Evolutionary conservation across 2,888 invertebrate species (phyloP), one percentile per base, ranked within the genome.

Genomic region (Helleia helle): DNA sequence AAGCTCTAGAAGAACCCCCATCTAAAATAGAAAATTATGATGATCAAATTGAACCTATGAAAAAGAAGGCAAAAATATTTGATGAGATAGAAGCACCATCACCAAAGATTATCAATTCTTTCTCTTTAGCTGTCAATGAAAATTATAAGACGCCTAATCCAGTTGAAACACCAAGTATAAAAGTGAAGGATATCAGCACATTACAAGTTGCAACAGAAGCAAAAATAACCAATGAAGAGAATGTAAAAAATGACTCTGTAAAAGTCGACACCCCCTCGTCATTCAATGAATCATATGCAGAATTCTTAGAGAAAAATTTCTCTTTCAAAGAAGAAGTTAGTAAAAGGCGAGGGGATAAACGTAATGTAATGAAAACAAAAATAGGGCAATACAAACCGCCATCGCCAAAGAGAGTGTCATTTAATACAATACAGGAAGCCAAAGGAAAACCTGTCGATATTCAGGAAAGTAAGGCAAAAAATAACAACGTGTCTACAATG

Each of bases 281-380:
- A 0, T 79, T 76, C 48, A 70, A 68, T 3, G 77, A 79, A 40
- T 54, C 73, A 0, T 79, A 73, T 38, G 73, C 66, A 45, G 58
- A 72, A 9, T 79, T 77, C 24, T 62, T 77, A 0, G 63, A 56
- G 4, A 61, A 56, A 15, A 65, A 58, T 15, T 58, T 62, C 14
- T 24, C 38, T 1, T 38, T 27, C 0, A 18, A 22, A 1, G 37
- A 37, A 0, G 54, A 48, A 18, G 61, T 55, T 30, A 9, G 22
- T n/a, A 39, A 12, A n/a, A 38, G 25, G 26, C 30, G 31, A 29
- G 29, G 68, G 64, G 25, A 24, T 0, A 43, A 26, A 3, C 42
- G 39, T n/a, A 40, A 38, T 2, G 34, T 36, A 4, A 50, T 72
- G 0, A 73, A 72, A 55, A 71, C 74, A 0, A 73, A 62, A 46